Conservation (phyloP, 1,140 invertebrate genomes). For the Nasonia longicornis region DNA sequence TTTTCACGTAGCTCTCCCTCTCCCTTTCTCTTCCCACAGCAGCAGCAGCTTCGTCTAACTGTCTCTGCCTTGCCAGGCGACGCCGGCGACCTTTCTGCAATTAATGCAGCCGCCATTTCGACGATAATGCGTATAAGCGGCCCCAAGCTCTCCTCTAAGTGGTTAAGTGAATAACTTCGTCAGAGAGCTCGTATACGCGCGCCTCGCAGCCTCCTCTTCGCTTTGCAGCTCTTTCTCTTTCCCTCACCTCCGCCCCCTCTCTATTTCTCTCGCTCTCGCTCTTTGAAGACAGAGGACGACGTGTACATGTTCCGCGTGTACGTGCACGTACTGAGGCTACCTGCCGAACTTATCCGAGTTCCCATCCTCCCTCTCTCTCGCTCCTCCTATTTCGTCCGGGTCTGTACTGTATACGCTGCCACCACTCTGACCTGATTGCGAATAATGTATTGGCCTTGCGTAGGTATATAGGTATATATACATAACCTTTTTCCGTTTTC, state of each 20-base stretch:
- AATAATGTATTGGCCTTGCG: conserved; percentile 7
- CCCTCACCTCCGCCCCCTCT: background rate
- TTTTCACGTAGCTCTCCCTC: conserved; percentile 8
- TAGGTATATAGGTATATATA: background rate
- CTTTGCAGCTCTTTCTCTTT: background rate
- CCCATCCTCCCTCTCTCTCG: background rate
- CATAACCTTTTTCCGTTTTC: background rate
- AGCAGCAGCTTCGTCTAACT: background rate
- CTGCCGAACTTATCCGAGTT: conserved; percentile 5
- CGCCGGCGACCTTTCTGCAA: conserved; percentile 12
- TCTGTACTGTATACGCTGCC: background rate
- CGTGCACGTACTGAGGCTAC: background rate
- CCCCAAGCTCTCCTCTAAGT: conserved; percentile 5
- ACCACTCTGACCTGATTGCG: background rate
- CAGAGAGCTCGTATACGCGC: conserved; percentile 2
- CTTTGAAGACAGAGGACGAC: background rate
- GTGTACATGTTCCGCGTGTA: background rate
- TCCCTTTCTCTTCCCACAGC: background rate
- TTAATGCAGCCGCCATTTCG: conserved; percentile 29
- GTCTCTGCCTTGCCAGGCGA: background rate
- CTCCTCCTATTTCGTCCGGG: background rate
- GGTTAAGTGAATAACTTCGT: conserved; percentile 44
- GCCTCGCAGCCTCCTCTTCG: background rate
- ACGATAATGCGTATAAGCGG: conserved; percentile 34
- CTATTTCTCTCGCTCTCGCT: background rate